These are phyloP conservation scores for Platichthys flesus DNA, from an alignment of 2,113 vertebrate genomes.

Conservation along the genomic window DNA sequence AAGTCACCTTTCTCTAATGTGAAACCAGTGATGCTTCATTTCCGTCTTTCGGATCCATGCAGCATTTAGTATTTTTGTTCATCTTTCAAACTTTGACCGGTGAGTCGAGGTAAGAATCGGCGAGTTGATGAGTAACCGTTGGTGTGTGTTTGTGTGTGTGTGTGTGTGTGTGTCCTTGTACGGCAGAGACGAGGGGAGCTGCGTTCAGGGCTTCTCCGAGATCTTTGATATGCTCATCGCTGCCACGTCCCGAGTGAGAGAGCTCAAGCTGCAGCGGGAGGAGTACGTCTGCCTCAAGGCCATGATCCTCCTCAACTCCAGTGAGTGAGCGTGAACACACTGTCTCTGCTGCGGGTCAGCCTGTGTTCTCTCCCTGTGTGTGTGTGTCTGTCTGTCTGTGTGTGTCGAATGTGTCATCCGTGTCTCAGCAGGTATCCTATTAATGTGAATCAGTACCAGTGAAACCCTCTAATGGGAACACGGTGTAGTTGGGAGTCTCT, in stretches of 20 bases:
- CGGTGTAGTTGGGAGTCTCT: conserved; percentile 23
- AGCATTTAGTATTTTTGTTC: too few species aligned
- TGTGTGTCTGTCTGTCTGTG: conserved; percentile 8
- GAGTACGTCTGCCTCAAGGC: conserved; percentile 98
- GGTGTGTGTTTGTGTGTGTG: background rate
- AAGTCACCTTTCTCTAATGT: too few species aligned
- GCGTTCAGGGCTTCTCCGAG: conserved; percentile 95
- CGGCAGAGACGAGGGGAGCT: conserved; percentile 93
- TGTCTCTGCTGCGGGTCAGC: too few species aligned
- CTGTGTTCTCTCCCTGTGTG: too few species aligned
- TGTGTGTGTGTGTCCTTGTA: conserved; percentile 28
- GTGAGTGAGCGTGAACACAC: conserved; percentile 83
- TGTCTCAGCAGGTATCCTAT: conserved; percentile 22
- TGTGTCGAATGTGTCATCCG: background rate
- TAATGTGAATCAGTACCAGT: too few species aligned
- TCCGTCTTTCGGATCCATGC: too few species aligned
- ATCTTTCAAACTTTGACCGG: background rate
- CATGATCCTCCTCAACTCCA: conserved; percentile 98
- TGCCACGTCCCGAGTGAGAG: conserved; percentile 92
- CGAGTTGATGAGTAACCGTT: background rate
- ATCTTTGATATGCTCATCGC: conserved; percentile 98
- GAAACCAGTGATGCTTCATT: too few species aligned
- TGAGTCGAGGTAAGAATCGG: background rate
- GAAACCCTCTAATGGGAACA: conserved; percentile 45
- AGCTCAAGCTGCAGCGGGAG: conserved; percentile 94